Base-by-base conservation (phyloP, 2,113 vertebrate genomes). In the Protobothrops mucrosquamatus region DNA sequence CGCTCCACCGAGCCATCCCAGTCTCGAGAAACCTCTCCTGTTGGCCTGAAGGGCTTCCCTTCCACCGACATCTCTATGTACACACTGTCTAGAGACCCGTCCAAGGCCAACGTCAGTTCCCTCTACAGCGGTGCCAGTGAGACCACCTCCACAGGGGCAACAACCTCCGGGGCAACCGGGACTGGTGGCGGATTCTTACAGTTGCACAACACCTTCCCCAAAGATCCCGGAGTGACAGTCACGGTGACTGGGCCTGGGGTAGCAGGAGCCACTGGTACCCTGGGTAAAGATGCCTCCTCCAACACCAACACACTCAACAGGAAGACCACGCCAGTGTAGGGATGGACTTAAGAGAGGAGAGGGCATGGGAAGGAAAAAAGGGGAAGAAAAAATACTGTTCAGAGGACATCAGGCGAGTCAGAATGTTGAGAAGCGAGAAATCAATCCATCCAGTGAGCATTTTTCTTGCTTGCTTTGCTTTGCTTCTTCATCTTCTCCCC, bases 231-330 rank as follows among this genome's bases (percentile, higher is more conserved):
- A 14, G 98, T 98, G 39, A 97, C 98, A 1, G 98, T 98, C 96
- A 98, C 98, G 4, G 98, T 98, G 6, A 98, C 98, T 24, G 94
- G 97, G 3, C 98, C 98, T n/a, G 98, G 98, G 0, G 96, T 98
- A 23, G 94, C 96, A 39, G 95, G 96, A 6, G 92, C 94, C 52
- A 96, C 95, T 6, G 97, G 97, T 95, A 97, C 97, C 95, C 95
- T 95, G 93, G 95, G 95, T 87, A 98, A 98, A 57, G 98, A 98
- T 93, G 94, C 97, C 91, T 91, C 54, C 11, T 98, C 98, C 96
- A 98, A 98, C 97, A 98, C 98, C 95, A 98, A 98, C 97, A 99
- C 98, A 55, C 97, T 99, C 91, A 99, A 99, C 97, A 98, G 98
- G 97, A 99, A 98, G 96, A 99, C 98, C 87, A 99, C 98, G 9